Percentiles rank a stretch among this genome's conserved stretches.
These are phyloP conservation scores for Mastomys coucha DNA, from an alignment of 2,113 vertebrate genomes.

Conservation along the genomic window DNA sequence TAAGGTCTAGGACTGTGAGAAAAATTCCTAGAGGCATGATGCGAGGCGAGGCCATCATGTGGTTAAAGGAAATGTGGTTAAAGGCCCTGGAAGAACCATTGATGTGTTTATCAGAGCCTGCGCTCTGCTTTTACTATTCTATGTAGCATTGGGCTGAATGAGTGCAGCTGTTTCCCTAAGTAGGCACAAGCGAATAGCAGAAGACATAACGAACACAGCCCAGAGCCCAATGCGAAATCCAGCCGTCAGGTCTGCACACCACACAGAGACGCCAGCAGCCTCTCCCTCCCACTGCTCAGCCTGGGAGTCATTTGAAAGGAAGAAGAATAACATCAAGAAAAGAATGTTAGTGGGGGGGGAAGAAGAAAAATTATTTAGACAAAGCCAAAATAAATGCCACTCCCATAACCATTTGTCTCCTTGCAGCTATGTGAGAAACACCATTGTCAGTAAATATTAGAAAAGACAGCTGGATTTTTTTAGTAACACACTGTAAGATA, in stretches of 20 bases:
- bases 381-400: conserved; percentile 23
- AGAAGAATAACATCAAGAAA: conserved; percentile 57
- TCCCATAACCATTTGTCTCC: not conserved
- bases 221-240: conserved; percentile 17
- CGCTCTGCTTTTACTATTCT: conserved; percentile 51
- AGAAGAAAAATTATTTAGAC: not conserved
- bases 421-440: conserved; percentile 1
- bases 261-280: not conserved
- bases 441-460: not conserved
- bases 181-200: conserved; percentile 39
- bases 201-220: not conserved
- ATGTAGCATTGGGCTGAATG: not conserved
- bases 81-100: conserved; percentile 53
- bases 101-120: conserved; percentile 59
- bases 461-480: not conserved
- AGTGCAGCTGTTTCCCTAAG: conserved; percentile 63
- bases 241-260: not conserved
- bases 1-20: conserved; percentile 4
- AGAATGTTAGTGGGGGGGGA: not conserved
- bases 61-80: conserved; percentile 71
- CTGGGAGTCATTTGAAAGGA: conserved; percentile 61
- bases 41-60: not conserved
- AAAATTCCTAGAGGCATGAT: conserved; percentile 45
- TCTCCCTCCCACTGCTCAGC: conserved; percentile 49
- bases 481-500: not conserved